Evolutionary conservation across 1,140 invertebrate species (phyloP), one percentile per base, ranked within the genome.

Genomic region (Rhagoletis pomonella): DNA sequence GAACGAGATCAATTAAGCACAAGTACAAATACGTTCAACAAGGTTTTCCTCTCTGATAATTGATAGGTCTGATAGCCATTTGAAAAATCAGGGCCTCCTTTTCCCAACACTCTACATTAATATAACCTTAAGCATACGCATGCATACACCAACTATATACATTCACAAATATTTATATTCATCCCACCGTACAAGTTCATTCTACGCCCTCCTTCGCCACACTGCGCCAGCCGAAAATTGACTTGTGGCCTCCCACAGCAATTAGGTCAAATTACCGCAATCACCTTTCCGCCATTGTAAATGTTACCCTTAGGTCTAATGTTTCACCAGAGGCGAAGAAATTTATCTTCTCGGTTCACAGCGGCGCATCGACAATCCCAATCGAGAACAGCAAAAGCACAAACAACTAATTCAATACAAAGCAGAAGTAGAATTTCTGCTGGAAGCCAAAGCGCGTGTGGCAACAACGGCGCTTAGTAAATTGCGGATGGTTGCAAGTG

Each of bases 231-330:
- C 44, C 58, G 59, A 86, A 86, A 86, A 64, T 86, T 86, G 85
- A 86, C 85, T 86, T 86, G 85, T 44, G 85, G 85, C 85, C 39
- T 86, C 85, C 85, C 85, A 62, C 58, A 65, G 85, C 85, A 86
- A 86, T 86, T 86, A 86, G 59, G 85, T 60, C 44, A 60, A 86
- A 86, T 86, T 86, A 86, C 62, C 85, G 55, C 85, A 86, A 62
- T 86, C 62, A 86, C 85, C 85, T 86, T 64, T 65, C 42, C 73
- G 62, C 85, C 39, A 62, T 64, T 86, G 85, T 86, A 44, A 62
- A 65, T 86, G 58, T 62, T 60, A 55, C 62, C 62, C 85, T 39
- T 29, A 10, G 85, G 85, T n/a, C 47, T 81, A 58, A 81, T 81
- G 73, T 55, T 81, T 81, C 73, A 81, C 73, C 50, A 29, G 47